Conservation (phyloP, 2,113 vertebrate genomes). For the Gallinago jamesoni region DNA sequence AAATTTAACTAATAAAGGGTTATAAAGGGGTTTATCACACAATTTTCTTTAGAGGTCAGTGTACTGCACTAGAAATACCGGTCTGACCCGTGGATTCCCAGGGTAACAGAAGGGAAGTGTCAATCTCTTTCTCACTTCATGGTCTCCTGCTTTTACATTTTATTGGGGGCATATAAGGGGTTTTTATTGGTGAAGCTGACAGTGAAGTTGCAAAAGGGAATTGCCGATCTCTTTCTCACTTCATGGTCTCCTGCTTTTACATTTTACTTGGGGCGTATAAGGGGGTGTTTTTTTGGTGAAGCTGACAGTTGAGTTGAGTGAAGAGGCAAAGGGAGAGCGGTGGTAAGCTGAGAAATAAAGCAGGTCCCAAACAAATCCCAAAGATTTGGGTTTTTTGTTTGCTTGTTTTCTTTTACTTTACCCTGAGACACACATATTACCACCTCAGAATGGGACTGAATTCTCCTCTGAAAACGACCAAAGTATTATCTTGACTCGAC, state of each 20-base stretch:
- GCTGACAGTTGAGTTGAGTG: background rate
- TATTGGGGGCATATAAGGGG: background rate
- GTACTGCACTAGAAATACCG: background rate
- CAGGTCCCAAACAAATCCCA: background rate
- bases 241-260: background rate
- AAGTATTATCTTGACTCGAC: background rate
- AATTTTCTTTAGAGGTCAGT: background rate
- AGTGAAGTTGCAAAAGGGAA: background rate
- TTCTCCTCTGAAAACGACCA: background rate
- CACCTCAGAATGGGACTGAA: background rate
- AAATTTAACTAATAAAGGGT: background rate
- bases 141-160: background rate
- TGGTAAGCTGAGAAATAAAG: background rate
- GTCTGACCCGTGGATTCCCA: background rate
- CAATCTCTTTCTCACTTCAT: background rate
- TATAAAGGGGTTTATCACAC: background rate
- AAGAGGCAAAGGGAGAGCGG: background rate
- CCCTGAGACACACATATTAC: background rate
- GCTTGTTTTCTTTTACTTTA: background rate
- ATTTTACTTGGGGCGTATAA: background rate
- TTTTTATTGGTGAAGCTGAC: background rate
- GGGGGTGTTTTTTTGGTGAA: background rate
- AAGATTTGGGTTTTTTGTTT: background rate
- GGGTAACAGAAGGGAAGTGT: background rate
- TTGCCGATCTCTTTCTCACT: background rate